Evolutionary conservation across 1,140 invertebrate species (phyloP).

Genomic region (Caenorhabditis brenneri): DNA sequence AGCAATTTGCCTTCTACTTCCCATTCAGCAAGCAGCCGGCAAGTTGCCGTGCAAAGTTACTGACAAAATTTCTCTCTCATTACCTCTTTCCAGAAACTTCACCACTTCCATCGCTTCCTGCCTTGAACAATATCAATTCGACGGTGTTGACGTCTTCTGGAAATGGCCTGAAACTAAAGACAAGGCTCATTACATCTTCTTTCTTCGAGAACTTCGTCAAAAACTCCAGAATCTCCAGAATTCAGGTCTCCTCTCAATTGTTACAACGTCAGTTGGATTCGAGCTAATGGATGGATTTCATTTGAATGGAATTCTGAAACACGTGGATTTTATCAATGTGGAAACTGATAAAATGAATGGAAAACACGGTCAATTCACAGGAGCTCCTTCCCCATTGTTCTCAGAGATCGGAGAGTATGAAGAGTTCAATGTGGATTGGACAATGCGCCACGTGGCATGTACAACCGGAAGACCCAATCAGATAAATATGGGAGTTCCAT

Average conservation of each 20-base stretch:
- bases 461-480: constrained; percentile 42
- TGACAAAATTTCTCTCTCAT: too few species aligned
- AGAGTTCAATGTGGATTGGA: constrained; percentile 68
- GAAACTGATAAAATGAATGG: constrained; percentile 63
- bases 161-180: constrained; percentile 80
- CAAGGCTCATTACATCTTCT: constrained; percentile 70
- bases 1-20: too few species aligned
- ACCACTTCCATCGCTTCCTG: constrained; percentile 54
- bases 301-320: constrained; percentile 58
- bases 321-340: constrained; percentile 64
- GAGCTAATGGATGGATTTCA: constrained; percentile 65
- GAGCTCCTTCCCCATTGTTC: constrained; percentile 64
- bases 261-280: constrained; percentile 65
- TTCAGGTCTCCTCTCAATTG: constrained; percentile 54
- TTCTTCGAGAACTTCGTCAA: constrained; percentile 57
- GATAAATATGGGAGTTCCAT: constrained; percentile 66
- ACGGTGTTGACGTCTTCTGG: constrained; percentile 62
- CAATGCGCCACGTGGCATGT: constrained; percentile 67
- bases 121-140: constrained; percentile 49
- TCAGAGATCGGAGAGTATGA: constrained; percentile 62
- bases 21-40: too few species aligned
- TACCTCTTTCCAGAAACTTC: constrained; percentile 26
- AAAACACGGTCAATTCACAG: constrained; percentile 64
- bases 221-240: background rate
- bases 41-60: too few species aligned